Percentiles rank a stretch among this genome's conserved stretches.
These are phyloP conservation scores for Marmota monax DNA, from an alignment of 2,113 vertebrate species.

Conservation along the genomic window DNA sequence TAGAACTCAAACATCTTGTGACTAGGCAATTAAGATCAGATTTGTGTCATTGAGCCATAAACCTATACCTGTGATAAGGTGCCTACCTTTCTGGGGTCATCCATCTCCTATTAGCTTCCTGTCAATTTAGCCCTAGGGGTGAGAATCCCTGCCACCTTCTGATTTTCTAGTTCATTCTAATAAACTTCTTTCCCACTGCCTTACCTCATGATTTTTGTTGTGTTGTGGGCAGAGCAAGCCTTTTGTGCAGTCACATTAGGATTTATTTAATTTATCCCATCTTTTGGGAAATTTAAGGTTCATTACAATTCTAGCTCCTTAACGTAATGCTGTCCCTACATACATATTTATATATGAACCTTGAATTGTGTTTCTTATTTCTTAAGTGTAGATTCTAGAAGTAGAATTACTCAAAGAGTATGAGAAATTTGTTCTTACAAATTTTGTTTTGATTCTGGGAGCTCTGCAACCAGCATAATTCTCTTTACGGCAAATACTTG, in stretches of 20 bases:
- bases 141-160: not conserved
- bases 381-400: not conserved
- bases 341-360: not conserved
- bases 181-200: not conserved
- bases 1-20: not conserved
- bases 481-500: not conserved
- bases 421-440: conserved; percentile 9
- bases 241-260: not conserved
- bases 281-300: conserved; percentile 39
- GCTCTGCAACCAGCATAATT: not conserved
- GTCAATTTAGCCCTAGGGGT: not conserved
- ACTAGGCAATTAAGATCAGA: not conserved
- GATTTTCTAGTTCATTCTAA: not conserved
- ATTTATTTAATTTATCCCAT: not conserved
- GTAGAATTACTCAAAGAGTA: not conserved
- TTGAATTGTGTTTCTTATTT: conserved; percentile 12
- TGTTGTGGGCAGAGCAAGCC: not conserved
- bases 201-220: not conserved
- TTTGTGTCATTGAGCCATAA: not conserved
- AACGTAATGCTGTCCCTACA: not conserved
- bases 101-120: not conserved
- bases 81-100: not conserved
- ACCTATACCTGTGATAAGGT: not conserved
- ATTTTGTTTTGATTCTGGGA: not conserved
- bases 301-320: not conserved